Evolutionary conservation across 2,113 vertebrate genomes (phyloP), one percentile per base, ranked within the genome.

Genomic region (Plecotus auritus): DNA sequence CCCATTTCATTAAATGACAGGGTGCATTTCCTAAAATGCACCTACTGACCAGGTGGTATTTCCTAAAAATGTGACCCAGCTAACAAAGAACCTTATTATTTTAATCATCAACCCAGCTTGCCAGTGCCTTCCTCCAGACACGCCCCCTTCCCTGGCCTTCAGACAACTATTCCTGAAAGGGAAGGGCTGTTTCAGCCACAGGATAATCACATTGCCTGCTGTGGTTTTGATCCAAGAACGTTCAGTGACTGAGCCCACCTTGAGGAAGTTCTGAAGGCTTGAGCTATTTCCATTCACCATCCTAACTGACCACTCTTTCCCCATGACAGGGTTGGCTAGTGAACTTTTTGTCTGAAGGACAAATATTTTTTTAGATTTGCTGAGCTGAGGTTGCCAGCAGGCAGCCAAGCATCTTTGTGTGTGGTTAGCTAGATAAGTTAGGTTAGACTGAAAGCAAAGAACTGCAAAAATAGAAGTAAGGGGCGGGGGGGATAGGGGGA

Each of bases 61-160:
- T 97, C 84, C 72, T n/a, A 40, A 85, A 91, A 91, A 56, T 74
- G 66, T 61, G 40, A 54, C 45, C 76, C 59, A 87, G 45, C 61
- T 82, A 90, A 93, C 85, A 96, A 96, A 95, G 95, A 91, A 51
- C 73, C 78, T 80, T 20, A 90, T 96, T 97, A 70, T 95, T 82
- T 74, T 88, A 84, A 78, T 14, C 40, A 59, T 54, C 17, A n/a
- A 45, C 40, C 8, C 45, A 1, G 12, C 54, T 64, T 42, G 9
- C 83, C 59, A 45, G 47, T 20, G 14, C 40, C 47, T 81, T 13
- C 69, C 30, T 4, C 49, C 6, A 35, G 16, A 17, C n/a, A 45
- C 12, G 11, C 49, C 61, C 30, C 45, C 35, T 73, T 69, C 72
- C 47, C 12, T n/a, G 17, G 5, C 40, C 80, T 77, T 77, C 23